These are phyloP conservation scores for Leucoma salicis DNA, from an alignment of 2,888 invertebrate species.

Conservation along the genomic window DNA sequence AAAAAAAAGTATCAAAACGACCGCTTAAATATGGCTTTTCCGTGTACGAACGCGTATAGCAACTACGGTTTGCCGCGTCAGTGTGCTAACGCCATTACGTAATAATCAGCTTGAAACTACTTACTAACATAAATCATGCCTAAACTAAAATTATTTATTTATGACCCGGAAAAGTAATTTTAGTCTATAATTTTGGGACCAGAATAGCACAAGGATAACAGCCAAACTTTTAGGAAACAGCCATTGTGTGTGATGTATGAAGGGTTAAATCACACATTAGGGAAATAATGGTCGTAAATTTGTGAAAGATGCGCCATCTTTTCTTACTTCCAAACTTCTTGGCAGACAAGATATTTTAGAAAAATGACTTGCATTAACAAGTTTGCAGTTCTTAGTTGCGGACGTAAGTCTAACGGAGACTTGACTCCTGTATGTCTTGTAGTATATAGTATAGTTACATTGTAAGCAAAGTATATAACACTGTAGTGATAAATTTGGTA, in stretches of 20 bases:
- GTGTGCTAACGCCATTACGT: too few relatives aligned
- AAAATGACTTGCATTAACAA: neutral
- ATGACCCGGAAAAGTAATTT: constrained; percentile 27
- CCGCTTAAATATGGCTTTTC: too few relatives aligned
- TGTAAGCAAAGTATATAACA: too few relatives aligned
- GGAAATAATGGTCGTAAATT: constrained; percentile 19
- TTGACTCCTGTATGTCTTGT: too few relatives aligned
- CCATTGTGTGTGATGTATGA: constrained; percentile 27
- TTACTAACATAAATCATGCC: constrained; percentile 15
- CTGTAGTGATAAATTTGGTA: too few relatives aligned
- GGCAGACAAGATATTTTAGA: neutral
- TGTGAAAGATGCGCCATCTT: constrained; percentile 7
- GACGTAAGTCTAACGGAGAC: too few relatives aligned
- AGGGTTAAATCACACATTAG: constrained; percentile 20
- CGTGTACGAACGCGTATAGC: too few relatives aligned
- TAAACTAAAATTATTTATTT: constrained; percentile 30
- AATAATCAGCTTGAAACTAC: too few relatives aligned
- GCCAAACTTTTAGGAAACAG: constrained; percentile 24
- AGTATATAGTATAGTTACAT: too few relatives aligned
- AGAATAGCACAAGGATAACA: constrained; percentile 12
- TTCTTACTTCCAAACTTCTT: neutral
- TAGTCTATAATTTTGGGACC: constrained; percentile 29
- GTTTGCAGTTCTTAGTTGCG: neutral
- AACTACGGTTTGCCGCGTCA: too few relatives aligned
- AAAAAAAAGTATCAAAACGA: too few relatives aligned